Evolutionary conservation across 2,797 vertebrate genomes (phyloP), one percentile per base, ranked within the genome.

Genomic region (Pipistrellus pygmaeus): DNA sequence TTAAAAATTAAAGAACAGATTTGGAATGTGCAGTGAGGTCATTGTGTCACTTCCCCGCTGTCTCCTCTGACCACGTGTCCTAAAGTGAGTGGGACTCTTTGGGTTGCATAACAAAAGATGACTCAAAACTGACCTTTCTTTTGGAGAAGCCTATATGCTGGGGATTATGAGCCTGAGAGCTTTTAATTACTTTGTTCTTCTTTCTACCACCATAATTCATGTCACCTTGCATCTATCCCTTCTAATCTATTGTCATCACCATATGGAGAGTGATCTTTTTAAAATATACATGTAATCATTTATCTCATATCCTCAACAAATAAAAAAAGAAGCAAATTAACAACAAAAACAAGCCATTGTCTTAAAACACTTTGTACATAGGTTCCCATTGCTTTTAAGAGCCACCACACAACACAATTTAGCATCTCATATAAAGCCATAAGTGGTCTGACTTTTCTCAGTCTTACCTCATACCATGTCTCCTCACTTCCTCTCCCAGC

Each of bases 1-100:
- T 69, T 92, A 94, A 87, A 68, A 92, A 77, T 25, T 90, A 94
- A 96, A 97, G 94, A 55, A 72, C 23, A 91, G 51, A 81, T 60
- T 85, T 81, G 44, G 62, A 89, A 95, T 89, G 41, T 89, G 6
- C 30, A 75, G 38, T 66, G 18, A 13, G 66, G 51, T 48, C 68
- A 57, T 6, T 27, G 35, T 92, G 23, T 80, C 25, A 62, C 64
- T 95, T 93, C 27, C 83, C 75, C 46, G 18, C 53, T 94, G 12
- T 83, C 69, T 30, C 76, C 81, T 72, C 38, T 90, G 84, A 90
- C 87, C 75, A 51, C 8, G 21, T 32, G 27, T 87, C 72, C 62
- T 62, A 55, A 91, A 94, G 30, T 20, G 11, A 91, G 80, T 35
- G 66, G 44, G 53, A 2, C 73, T 80, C 90, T 92, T 92, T 46